These are phyloP conservation scores for Aptenodytes forsteri DNA, from an alignment of 2,113 vertebrate species.

Conservation along the genomic window DNA sequence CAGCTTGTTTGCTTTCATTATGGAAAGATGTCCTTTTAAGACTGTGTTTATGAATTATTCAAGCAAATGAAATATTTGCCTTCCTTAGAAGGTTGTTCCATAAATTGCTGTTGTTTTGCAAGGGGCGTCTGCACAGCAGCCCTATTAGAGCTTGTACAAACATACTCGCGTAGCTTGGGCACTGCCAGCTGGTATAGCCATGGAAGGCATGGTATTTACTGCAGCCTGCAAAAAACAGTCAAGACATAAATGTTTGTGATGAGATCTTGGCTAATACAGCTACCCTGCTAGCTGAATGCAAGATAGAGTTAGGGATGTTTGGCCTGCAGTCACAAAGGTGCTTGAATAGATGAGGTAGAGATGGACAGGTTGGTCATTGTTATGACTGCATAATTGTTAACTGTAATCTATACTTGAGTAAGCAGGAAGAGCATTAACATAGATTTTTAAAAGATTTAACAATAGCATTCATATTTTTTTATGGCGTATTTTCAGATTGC, in stretches of 20 bases:
- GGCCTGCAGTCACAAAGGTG: background rate
- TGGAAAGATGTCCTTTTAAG: constrained; percentile 3
- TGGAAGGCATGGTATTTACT: background rate
- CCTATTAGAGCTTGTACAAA: background rate
- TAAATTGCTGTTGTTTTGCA: background rate
- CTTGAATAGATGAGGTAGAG: background rate
- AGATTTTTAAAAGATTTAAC: background rate
- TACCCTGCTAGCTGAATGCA: background rate
- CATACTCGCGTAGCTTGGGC: background rate
- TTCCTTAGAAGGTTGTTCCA: background rate
- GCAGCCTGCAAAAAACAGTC: background rate
- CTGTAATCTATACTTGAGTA: background rate
- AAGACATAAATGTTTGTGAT: background rate
- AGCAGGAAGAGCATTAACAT: background rate
- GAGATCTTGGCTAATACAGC: background rate
- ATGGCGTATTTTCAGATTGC: background rate
- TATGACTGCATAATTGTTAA: background rate
- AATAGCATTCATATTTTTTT: background rate
- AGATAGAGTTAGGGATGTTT: background rate
- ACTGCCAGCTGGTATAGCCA: background rate
- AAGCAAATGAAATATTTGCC: constrained; percentile 25
- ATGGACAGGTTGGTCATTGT: background rate
- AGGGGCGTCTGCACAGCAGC: background rate
- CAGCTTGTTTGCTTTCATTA: background rate
- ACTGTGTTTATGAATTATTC: constrained; percentile 14